Conservation (phyloP, 2,113 vertebrate genomes). For the Colossoma macropomum region DNA sequence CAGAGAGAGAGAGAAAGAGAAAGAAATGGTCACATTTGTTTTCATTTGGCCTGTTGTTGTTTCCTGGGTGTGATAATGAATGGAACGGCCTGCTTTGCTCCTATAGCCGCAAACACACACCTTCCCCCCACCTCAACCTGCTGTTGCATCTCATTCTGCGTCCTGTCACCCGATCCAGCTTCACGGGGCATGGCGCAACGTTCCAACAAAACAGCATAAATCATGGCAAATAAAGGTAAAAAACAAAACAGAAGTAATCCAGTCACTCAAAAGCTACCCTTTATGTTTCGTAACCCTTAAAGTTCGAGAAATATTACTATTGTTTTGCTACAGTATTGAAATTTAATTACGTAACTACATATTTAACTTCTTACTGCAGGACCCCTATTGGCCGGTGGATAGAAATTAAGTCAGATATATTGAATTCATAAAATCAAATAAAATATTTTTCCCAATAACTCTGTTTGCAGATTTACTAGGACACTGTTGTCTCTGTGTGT, state of each 20-base stretch:
- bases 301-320: too few relatives aligned
- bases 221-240: background rate
- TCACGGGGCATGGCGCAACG: background rate
- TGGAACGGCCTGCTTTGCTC: conserved; percentile 6
- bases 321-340: too few relatives aligned
- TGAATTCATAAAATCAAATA: too few relatives aligned
- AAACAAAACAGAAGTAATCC: background rate
- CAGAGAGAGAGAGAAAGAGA: conserved; percentile 48
- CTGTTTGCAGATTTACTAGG: too few relatives aligned
- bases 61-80: conserved; percentile 64
- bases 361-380: too few relatives aligned
- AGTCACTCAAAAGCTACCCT: background rate
- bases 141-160: conserved; percentile 39
- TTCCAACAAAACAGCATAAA: background rate
- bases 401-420: too few relatives aligned
- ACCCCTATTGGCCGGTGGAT: too few relatives aligned
- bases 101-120: conserved; percentile 34
- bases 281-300: too few relatives aligned
- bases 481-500: too few relatives aligned
- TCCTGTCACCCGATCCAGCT: background rate
- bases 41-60: conserved; percentile 72
- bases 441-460: too few relatives aligned
- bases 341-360: too few relatives aligned
- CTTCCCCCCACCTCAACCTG: conserved; percentile 52
- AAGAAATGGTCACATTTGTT: conserved; percentile 70